A percentile compares a stretch with the other conserved stretches of the same genome.
These are phyloP conservation scores for Calliphora vomitoria DNA, from an alignment of 2,888 invertebrate genomes.

Conservation along the genomic window DNA sequence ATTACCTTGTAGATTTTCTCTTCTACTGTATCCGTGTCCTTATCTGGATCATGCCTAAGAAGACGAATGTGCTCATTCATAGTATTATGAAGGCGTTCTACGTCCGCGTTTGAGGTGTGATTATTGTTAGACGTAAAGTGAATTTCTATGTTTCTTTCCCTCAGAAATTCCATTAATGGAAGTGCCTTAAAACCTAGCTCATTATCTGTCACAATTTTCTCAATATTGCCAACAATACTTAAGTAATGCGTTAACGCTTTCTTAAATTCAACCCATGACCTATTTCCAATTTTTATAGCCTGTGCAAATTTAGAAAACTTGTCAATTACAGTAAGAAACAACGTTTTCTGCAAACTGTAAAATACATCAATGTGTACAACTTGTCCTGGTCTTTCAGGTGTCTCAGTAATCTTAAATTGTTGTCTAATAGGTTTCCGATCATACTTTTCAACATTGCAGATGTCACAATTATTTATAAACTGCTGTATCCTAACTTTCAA, in stretches of 20 bases:
- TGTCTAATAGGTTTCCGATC: slow-evolving; percentile 45
- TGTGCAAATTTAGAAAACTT: slow-evolving; percentile 48
- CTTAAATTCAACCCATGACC: slow-evolving; percentile 62
- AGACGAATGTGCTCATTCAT: too few species aligned
- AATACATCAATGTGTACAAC: slow-evolving; percentile 11
- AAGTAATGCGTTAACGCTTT: slow-evolving; percentile 59
- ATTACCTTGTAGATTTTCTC: too few species aligned
- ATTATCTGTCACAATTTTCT: slow-evolving; percentile 69
- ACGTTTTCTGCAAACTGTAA: slow-evolving; percentile 64
- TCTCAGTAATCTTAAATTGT: slow-evolving; percentile 74
- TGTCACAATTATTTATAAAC: slow-evolving; percentile 14
- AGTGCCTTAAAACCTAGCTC: slow-evolving; percentile 73
- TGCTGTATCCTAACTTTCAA: slow-evolving; percentile 16
- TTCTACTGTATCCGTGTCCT: too few species aligned
- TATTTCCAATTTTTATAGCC: slow-evolving; percentile 64
- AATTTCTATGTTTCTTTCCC: slow-evolving; percentile 56
- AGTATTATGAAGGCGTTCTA: too few species aligned
- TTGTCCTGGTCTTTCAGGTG: slow-evolving; percentile 74
- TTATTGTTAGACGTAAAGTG: slow-evolving; percentile 68
- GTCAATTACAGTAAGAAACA: slow-evolving; percentile 76
- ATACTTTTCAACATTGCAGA: slow-evolving; percentile 6
- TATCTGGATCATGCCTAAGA: too few species aligned
- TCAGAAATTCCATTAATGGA: slow-evolving; percentile 63
- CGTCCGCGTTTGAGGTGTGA: slow-evolving; percentile 64
- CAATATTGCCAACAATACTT: slow-evolving; percentile 60